These are phyloP conservation scores for Pogonomyrmex californicus DNA, from an alignment of 1,140 invertebrate genomes.

Conservation along the genomic window DNA sequence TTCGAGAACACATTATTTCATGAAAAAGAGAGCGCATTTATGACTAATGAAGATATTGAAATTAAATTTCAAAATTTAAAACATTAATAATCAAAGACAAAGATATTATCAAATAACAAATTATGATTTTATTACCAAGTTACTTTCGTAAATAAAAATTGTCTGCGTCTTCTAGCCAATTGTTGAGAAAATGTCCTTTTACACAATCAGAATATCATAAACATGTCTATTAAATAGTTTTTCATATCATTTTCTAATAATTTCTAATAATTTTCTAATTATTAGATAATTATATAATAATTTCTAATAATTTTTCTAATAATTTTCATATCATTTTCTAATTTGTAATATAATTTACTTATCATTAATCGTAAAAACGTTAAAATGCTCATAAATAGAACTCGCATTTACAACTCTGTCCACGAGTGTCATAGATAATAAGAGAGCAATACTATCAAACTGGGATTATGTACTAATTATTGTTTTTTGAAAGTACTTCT, in stretches of 20 bases:
- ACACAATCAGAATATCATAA: not conserved
- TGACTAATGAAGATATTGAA: not conserved
- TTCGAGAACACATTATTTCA: not conserved
- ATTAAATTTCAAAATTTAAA: not conserved
- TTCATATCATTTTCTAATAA: not conserved
- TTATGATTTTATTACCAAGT: not conserved
- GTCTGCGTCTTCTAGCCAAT: not conserved
- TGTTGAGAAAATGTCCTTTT: not conserved
- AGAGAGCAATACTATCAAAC: slow-evolving; percentile 19
- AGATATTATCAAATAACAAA: not conserved
- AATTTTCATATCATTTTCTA: not conserved
- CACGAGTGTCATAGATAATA: not conserved
- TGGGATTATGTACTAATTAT: not conserved
- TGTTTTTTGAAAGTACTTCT: not conserved
- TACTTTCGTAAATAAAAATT: not conserved
- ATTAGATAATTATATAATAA: too few species aligned
- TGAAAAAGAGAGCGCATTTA: not conserved
- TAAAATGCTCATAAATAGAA: not conserved
- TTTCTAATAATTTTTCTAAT: slow-evolving; percentile 9
- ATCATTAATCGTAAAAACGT: not conserved
- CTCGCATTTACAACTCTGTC: not conserved
- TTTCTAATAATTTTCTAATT: too few species aligned
- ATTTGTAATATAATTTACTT: slow-evolving; percentile 7
- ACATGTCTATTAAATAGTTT: not conserved
- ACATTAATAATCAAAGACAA: not conserved